Evolutionary conservation across 2,888 invertebrate genomes (phyloP).

Genomic region (Cryptocephalus primarius): DNA sequence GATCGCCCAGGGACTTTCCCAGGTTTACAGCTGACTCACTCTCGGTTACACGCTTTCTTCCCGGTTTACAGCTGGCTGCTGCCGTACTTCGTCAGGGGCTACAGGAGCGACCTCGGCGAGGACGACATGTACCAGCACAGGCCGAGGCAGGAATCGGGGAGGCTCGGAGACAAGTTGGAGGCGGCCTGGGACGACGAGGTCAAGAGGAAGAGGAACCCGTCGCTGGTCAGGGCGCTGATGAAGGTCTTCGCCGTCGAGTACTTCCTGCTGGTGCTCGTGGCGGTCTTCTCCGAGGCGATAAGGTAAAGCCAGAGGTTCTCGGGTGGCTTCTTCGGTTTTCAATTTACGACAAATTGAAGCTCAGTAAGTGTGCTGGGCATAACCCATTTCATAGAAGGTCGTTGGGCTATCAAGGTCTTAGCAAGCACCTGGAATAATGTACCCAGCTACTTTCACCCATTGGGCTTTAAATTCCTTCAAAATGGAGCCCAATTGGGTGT

Average conservation of each 20-base stretch:
- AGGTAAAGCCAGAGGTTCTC: too few species aligned
- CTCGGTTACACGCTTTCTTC: background rate
- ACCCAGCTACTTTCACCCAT: too few species aligned
- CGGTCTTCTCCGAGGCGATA: too few species aligned
- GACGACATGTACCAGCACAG: slow-evolving; percentile 40
- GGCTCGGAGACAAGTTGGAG: slow-evolving; percentile 35
- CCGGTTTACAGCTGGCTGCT: slow-evolving; percentile 39
- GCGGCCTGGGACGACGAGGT: slow-evolving; percentile 23
- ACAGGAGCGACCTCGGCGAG: slow-evolving; percentile 37
- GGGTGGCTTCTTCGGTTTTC: too few species aligned
- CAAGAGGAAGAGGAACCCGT: slow-evolving; percentile 17
- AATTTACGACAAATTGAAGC: too few species aligned
- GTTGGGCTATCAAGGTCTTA: too few species aligned
- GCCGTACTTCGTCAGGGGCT: slow-evolving; percentile 39
- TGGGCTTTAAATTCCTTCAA: too few species aligned
- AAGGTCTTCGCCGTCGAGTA: slow-evolving; percentile 19
- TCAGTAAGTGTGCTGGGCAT: too few species aligned
- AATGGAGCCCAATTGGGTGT: too few species aligned
- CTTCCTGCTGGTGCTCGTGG: background rate
- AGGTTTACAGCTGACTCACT: background rate
- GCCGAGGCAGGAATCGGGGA: slow-evolving; percentile 34
- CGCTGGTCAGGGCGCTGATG: slow-evolving; percentile 21
- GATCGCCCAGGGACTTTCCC: too few species aligned
- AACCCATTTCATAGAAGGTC: too few species aligned
- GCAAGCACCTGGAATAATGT: too few species aligned